Conservation (phyloP, 2,888 invertebrate genomes). For the Germaria angustata region DNA sequence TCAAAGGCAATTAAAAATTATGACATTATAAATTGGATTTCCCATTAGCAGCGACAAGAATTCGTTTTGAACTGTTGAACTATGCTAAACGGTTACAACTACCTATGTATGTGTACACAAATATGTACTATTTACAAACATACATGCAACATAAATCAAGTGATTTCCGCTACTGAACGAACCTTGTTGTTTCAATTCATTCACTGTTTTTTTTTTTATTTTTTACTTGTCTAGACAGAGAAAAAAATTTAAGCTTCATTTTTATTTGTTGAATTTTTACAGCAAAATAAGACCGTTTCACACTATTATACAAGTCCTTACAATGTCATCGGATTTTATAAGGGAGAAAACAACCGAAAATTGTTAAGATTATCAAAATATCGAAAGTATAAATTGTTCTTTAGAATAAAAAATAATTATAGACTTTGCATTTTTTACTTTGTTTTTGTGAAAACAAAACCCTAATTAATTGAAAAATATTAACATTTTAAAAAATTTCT, state of each 20-base stretch:
- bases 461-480: no score
- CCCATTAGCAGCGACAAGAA: constrained; percentile 34
- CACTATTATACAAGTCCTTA: no score
- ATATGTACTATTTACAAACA: background rate
- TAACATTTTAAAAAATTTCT: no score
- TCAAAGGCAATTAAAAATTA: constrained; percentile 61
- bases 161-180: constrained; percentile 63
- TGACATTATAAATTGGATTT: constrained; percentile 62
- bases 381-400: no score
- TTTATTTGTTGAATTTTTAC: background rate
- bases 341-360: no score
- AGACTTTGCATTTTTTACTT: no score
- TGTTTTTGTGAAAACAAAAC: no score
- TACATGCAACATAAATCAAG: constrained; percentile 58
- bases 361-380: no score
- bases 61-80: constrained; percentile 39
- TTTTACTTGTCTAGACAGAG: constrained; percentile 64
- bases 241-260: constrained; percentile 54
- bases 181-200: constrained; percentile 59
- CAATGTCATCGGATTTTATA: no score
- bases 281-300: no score
- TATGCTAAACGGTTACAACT: constrained; percentile 47
- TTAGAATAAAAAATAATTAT: no score
- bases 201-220: constrained; percentile 12
- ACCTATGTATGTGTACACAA: background rate